Base-by-base conservation (phyloP, 1,140 invertebrate genomes). In the Druon quercuslanigerum region DNA sequence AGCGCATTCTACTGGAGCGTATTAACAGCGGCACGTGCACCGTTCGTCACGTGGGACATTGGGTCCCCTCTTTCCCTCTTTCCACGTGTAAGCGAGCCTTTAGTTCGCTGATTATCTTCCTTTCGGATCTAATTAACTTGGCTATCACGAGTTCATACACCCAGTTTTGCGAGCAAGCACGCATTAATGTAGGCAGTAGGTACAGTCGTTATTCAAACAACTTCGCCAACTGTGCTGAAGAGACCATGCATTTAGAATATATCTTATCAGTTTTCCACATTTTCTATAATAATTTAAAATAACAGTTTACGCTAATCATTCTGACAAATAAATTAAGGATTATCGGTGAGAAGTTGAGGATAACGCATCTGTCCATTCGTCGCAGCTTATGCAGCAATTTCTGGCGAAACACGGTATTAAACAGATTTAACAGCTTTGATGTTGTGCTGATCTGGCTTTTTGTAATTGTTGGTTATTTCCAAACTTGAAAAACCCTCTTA, bases 41-140 rank as follows among this genome's bases (percentile, higher is more conserved):
- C 60, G 25, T 66, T 40, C 60, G 60, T 66, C 60, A 66, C 60
- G 33, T 33, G 20, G 60, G 60, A 66, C 60, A 40, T 66, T 40
- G 60, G 60, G 16, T 33, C 25, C 40, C 40, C 20, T 25, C 60
- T 66, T 14, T n/a, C 1, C n/a, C 33, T 14, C 33, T 25, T 1
- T n/a, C 40, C 60, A 33, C 33, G 25, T 66, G 13, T 66, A 66
- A 66, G 60, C 60, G 60, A 66, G 14, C 60, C 74, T 70, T 70
- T 70, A 19, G 57, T 51, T 40, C 51, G 66, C 20, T 71, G 74
- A 75, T 75, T 75, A 75, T 75, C 74, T 71, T 54, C 19, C 74
- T 75, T 75, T 75, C 51, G 74, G 66, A 75, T 75, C 74, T 75
- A 75, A 75, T 75, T 75, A 75, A 51, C 60, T 66, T 9, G 25